phyloP scores from a whole-genome alignment of 2,113 vertebrate species.

The Caranx ignobilis region DNA sequence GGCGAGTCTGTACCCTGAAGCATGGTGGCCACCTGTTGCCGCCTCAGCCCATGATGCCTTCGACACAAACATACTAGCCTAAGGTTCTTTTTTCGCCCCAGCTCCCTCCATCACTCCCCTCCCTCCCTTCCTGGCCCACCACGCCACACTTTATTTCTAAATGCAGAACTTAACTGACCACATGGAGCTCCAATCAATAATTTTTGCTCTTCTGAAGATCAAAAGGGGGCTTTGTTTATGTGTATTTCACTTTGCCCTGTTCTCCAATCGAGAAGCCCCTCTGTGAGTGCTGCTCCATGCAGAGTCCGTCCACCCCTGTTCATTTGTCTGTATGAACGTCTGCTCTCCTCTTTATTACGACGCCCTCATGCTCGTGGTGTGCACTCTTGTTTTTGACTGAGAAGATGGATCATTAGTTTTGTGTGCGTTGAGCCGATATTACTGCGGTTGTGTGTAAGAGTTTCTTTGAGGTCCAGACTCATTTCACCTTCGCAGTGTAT shows the following conservation, averaged over 20 bases:
- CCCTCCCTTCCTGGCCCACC: constrained; percentile 39
- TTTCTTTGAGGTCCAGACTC: constrained; percentile 19
- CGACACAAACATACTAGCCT: constrained; percentile 60
- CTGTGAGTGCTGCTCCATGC: constrained; percentile 57
- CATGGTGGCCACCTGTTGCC: constrained; percentile 76
- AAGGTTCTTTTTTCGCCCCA: constrained; percentile 61
- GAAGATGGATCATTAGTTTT: constrained; percentile 28
- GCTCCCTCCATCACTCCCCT: constrained; percentile 25
- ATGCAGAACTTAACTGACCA: constrained; percentile 64
- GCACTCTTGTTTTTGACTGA: constrained; percentile 13
- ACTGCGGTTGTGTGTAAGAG: not conserved
- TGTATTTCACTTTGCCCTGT: constrained; percentile 43
- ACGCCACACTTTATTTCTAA: constrained; percentile 53
- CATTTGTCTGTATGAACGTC: constrained; percentile 58
- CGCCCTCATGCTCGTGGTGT: constrained; percentile 15
- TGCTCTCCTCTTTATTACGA: constrained; percentile 47
- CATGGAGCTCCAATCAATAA: constrained; percentile 75
- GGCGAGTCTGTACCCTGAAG: constrained; percentile 68
- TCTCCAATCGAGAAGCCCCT: constrained; percentile 51
- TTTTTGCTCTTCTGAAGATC: constrained; percentile 75
- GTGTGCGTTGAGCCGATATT: constrained; percentile 10
- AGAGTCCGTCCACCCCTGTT: constrained; percentile 29
- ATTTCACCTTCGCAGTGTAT: constrained; percentile 41
- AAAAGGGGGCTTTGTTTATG: constrained; percentile 72
- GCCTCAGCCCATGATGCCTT: constrained; percentile 46